Conservation (phyloP, 2,113 vertebrate species). For the Callorhinus ursinus region DNA sequence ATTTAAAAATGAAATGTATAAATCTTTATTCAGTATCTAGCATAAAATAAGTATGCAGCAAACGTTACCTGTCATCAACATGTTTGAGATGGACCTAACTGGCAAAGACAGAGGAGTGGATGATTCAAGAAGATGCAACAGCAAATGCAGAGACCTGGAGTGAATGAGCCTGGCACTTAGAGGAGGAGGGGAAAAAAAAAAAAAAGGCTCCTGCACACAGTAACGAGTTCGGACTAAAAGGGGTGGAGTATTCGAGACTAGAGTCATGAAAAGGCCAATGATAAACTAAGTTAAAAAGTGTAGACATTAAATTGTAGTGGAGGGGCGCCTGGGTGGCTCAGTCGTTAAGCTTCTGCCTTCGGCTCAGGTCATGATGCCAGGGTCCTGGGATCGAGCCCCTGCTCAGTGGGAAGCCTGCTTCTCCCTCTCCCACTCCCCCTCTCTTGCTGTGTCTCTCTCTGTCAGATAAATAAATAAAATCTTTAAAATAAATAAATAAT, state of each 20-base stretch:
- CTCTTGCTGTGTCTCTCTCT: too few relatives aligned
- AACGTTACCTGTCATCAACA: neutral
- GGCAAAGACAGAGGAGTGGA: neutral
- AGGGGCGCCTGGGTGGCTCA: too few relatives aligned
- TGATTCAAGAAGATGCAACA: neutral
- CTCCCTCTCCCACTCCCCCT: too few relatives aligned
- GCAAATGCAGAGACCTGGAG: neutral
- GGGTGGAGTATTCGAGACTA: neutral
- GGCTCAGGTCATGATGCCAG: too few relatives aligned
- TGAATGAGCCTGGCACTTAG: neutral
- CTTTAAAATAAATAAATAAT: too few relatives aligned
- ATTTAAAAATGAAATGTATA: constrained; percentile 33
- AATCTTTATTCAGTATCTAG: neutral
- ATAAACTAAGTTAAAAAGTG: neutral
- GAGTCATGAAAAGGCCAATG: neutral
- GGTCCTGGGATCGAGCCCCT: too few relatives aligned
- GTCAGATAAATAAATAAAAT: too few relatives aligned
- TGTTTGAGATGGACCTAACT: neutral
- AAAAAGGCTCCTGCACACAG: neutral
- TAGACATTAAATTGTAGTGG: neutral
- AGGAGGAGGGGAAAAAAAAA: neutral
- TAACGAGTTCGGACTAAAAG: neutral
- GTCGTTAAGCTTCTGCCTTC: too few relatives aligned
- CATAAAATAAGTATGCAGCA: neutral
- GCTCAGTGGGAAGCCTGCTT: too few relatives aligned